A percentile compares a stretch with the other conserved stretches of the same genome.
Evolutionary conservation across 35 echinoderm and acorn worm genomes (phyloP).

Genomic region (Acanthaster planci): DNA sequence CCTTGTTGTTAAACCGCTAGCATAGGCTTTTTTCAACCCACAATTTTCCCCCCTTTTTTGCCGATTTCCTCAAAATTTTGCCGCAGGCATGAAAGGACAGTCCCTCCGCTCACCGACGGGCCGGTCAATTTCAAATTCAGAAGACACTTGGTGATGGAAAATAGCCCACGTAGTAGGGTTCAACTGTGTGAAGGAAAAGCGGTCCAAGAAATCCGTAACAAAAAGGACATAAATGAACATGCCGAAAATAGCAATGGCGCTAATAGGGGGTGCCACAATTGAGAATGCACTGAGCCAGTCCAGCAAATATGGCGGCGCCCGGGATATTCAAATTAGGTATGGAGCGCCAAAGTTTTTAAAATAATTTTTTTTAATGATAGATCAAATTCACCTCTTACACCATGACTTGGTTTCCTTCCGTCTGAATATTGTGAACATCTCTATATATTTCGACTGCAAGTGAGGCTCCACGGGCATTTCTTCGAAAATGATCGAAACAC

Average conservation of each 20-base stretch:
- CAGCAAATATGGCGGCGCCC: conserved; percentile 68
- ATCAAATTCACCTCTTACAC: not conserved
- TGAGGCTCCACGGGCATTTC: too few species aligned
- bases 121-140: conserved; percentile 75
- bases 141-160: conserved; percentile 91
- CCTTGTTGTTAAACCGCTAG: conserved; percentile 35
- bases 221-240: conserved; percentile 65
- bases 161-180: conserved; percentile 86
- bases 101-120: conserved; percentile 62
- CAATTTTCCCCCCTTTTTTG: conserved; percentile 55
- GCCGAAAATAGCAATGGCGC: conserved; percentile 55
- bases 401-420: too few species aligned
- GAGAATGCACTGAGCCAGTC: conserved; percentile 33
- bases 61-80: conserved; percentile 62
- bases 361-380: not conserved
- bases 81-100: conserved; percentile 56
- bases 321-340: conserved; percentile 26
- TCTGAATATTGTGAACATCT: too few species aligned
- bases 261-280: conserved; percentile 63
- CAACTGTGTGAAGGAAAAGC: conserved; percentile 59
- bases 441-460: too few species aligned
- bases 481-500: too few species aligned
- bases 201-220: conserved; percentile 67
- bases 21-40: conserved; percentile 55
- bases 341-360: not conserved